Conservation (phyloP, 2,888 invertebrate genomes). For the Autographa gamma region DNA sequence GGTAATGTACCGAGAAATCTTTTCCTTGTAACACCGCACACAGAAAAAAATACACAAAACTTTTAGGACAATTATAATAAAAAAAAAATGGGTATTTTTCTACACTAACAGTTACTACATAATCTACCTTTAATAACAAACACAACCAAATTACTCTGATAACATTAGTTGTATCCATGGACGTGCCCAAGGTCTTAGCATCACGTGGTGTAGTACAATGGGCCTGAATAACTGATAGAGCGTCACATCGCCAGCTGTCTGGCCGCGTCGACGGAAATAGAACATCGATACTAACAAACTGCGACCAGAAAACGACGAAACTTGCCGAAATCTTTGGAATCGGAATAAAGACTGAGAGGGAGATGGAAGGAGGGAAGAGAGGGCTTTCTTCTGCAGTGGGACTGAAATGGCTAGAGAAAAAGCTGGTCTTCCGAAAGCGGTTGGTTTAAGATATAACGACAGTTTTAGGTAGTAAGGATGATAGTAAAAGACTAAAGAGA, state of each 20-base stretch:
- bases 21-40: no score
- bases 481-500: no score
- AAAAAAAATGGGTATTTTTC: not conserved
- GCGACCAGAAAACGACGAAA: constrained; percentile 57
- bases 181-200: constrained; percentile 57
- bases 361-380: no score
- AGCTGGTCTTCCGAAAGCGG: no score
- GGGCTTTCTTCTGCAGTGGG: no score
- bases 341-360: not conserved
- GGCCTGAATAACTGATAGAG: constrained; percentile 74
- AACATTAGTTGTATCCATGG: constrained; percentile 23
- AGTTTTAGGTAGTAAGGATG: no score
- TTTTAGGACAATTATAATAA: not conserved
- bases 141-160: constrained; percentile 2
- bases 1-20: no score
- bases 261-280: constrained; percentile 72
- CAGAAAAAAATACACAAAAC: no score
- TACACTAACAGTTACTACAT: constrained; percentile 9
- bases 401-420: no score
- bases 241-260: constrained; percentile 70
- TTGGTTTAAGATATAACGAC: no score
- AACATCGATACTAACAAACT: constrained; percentile 67
- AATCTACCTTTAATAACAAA: no score
- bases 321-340: constrained; percentile 30
- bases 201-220: constrained; percentile 65